phyloP scores from a whole-genome alignment of 1,140 invertebrate species.

The Anthonomus grandis region DNA sequence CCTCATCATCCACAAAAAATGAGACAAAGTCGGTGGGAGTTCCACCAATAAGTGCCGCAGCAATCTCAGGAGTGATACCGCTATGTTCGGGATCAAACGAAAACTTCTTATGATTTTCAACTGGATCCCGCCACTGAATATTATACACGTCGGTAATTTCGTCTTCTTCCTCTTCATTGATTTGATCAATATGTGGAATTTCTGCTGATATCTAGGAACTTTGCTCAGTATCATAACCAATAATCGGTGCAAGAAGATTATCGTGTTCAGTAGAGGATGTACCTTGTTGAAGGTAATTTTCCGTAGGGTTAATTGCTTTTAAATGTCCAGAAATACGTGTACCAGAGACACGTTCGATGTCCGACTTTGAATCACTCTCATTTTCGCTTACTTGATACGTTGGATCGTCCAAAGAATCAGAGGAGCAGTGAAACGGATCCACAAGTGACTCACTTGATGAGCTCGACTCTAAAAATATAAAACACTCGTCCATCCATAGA shows the following conservation, averaged over 20 bases:
- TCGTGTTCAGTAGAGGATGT: background rate
- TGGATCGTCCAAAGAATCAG: background rate
- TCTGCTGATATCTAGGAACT: background rate
- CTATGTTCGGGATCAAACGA: slow-evolving; percentile 1
- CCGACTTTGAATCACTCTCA: background rate
- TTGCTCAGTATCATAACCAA: background rate
- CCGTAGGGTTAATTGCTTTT: background rate
- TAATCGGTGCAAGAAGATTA: background rate
- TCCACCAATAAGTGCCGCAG: too few relatives aligned
- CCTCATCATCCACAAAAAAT: too few relatives aligned
- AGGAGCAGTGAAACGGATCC: background rate
- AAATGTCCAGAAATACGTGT: too few relatives aligned
- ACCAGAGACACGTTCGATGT: too few relatives aligned
- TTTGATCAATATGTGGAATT: too few relatives aligned
- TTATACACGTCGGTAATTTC: too few relatives aligned
- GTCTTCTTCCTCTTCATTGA: too few relatives aligned
- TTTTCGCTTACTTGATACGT: background rate
- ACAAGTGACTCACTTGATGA: background rate
- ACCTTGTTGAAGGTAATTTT: background rate
- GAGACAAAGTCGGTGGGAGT: too few relatives aligned
- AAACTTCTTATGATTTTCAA: slow-evolving; percentile 12
- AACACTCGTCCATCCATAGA: too few relatives aligned
- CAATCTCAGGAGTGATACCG: slow-evolving; percentile 12
- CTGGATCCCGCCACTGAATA: slow-evolving; percentile 7
- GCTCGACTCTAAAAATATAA: slow-evolving; percentile 5